Conservation (phyloP, 2,113 vertebrate species). For the Osmerus eperlanus region DNA sequence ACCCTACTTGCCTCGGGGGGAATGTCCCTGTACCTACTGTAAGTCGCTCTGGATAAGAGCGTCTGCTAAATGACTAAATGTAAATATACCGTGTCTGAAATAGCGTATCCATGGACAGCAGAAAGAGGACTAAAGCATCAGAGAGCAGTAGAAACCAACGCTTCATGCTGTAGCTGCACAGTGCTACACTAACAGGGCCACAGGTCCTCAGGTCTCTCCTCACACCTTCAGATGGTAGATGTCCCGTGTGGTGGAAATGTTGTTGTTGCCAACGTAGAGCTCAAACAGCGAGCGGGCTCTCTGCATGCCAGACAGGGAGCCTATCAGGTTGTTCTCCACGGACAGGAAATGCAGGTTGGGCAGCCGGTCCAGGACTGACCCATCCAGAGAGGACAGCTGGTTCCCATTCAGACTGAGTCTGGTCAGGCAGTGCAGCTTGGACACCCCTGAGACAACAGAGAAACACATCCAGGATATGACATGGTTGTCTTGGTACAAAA, state of each 20-base stretch:
- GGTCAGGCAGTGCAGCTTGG: conserved; percentile 72
- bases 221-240: conserved; percentile 79
- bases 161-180: no score
- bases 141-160: no score
- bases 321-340: conserved; percentile 79
- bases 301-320: conserved; percentile 75
- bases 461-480: conserved; percentile 26
- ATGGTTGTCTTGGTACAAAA: no score
- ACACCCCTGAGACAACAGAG: conserved; percentile 67
- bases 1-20: no score
- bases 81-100: not conserved
- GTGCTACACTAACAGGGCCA: no score
- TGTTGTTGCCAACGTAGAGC: conserved; percentile 82
- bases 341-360: conserved; percentile 79
- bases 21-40: no score
- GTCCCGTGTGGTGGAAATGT: conserved; percentile 75
- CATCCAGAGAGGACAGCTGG: conserved; percentile 72
- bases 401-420: conserved; percentile 81
- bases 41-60: no score
- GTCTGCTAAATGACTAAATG: no score
- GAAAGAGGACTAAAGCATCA: no score
- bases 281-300: conserved; percentile 74
- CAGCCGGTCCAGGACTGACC: conserved; percentile 70
- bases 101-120: no score
- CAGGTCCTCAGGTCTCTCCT: no score